Base-by-base conservation (phyloP, 1,140 invertebrate species). In the Nasonia vitripennis region DNA sequence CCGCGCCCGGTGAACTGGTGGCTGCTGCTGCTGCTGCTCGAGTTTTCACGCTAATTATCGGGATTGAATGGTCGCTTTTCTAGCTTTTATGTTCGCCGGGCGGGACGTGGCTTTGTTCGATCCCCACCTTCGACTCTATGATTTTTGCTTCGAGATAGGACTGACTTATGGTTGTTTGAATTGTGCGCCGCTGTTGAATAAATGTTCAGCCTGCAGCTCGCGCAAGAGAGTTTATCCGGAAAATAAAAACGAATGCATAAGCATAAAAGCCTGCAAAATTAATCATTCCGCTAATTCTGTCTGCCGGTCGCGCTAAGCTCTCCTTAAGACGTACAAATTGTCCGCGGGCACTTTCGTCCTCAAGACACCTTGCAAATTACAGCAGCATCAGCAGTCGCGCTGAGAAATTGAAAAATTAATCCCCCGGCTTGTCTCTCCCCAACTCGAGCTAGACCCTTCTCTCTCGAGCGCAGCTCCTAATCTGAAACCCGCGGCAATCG, bases 21-120 rank as follows among this genome's bases (percentile, higher is more conserved):
- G 62, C 41, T 67, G 41, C 67, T 17, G 62, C 41, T 67, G 41
- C 67, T 17, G 31, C 51, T 67, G 68, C 78, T 81, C 77, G 68
- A 85, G 31, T 81, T 85, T 85, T 75, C 84, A 85, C 41, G 84
- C 84, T 81, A 81, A 85, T 85, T 75, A 81, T 23, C 23, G 48
- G 37, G 31, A 62, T 70, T 84, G 14, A 73, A 77, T 68, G 12
- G 34, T 51, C 55, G 37, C 31, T 34, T 70, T 81, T 70, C 5
- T 48, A 11, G 9, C 55, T 67, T 78, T 84, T 51, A 78, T 78
- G 73, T 84, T 78, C 11, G 23, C 55, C 62, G 82, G n/a, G 37
- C 14, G n/a, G 10, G 2, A 1, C 71, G 27, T 41, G 17, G 68
- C 68, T 45, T 41, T 31, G 70, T 78, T 34, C 77, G 75, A 14